Evolutionary conservation across 92 coral and sea anemone genomes (phyloP), one percentile per base, ranked within the genome.

Genomic region (Parazoanthus atlanticus): DNA sequence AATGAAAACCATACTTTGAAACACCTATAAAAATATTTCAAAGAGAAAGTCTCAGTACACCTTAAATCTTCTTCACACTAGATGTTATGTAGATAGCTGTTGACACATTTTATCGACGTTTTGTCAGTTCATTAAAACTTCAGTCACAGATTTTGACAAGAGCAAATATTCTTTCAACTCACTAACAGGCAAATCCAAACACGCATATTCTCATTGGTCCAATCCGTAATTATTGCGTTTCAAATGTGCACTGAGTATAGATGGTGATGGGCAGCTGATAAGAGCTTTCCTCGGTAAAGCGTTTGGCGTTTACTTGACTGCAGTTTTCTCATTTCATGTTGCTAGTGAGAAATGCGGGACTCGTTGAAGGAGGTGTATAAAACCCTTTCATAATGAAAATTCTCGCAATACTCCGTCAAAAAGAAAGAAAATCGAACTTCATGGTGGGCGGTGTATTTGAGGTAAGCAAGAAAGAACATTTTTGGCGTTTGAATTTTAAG

Each of bases 111-210:
- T 58, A 26, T 34, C 25, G 86, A 56, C 76, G 58, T 65, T 66
- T 65, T 82, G 86, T 82, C 86, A 82, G 75, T 66, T 82, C 76
- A 82, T 82, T 82, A 65, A 65, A 69, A 36, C 86, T 82, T 66
- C 36, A 66, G 76, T 82, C 86, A 82, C 8, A 66, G 26, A 36
- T 66, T 34, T 65, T 82, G 86, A 82, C 86, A 82, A 31, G 76
- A 82, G 76, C 26, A 65, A 82, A 66, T 65, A 82, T 38, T 78
- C 82, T 29, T 78, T 41, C 40, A 78, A 46, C 61, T 41, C 65
- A 16, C 82, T 78, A 78, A 78, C 34, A 78, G 82, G 58, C 82
- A 43, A 43, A 29, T 5, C 41, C 58, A 43, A 78, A 78, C 61
- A 78, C 8, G 8, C 15, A 26, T 30, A 2, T n/a, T 82, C 47